Conservation (phyloP, 2,888 invertebrate species). For the Sussaba pulchella region DNA sequence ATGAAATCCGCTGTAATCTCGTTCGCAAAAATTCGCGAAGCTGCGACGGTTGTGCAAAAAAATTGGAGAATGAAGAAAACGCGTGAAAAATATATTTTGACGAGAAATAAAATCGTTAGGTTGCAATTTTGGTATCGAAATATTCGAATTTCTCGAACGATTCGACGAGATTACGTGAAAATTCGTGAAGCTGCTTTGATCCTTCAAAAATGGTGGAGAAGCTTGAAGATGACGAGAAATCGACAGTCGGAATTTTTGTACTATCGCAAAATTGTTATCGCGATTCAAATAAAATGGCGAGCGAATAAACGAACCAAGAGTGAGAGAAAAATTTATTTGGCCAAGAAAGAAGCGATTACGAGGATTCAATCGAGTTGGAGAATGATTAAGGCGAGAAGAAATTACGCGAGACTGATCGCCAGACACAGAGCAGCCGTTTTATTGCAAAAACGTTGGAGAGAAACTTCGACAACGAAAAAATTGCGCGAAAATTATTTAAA, state of each 20-base stretch:
- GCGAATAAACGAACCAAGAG: conserved; percentile 72
- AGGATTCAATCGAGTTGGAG: conserved; percentile 79
- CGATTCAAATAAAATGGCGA: conserved; percentile 78
- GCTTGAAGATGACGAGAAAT: conserved; percentile 19
- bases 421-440: conserved; percentile 62
- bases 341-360: conserved; percentile 72
- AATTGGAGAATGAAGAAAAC: conserved; percentile 83
- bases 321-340: conserved; percentile 75
- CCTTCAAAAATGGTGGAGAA: conserved; percentile 80
- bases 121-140: conserved; percentile 85
- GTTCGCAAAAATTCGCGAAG: conserved; percentile 58
- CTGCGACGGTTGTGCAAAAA: conserved; percentile 79
- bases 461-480: conserved; percentile 63
- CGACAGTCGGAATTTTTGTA: conserved; percentile 59
- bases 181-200: conserved; percentile 55
- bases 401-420: conserved; percentile 42
- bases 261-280: conserved; percentile 60
- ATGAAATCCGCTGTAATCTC: conserved; percentile 45
- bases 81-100: conserved; percentile 69
- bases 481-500: conserved; percentile 45
- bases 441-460: conserved; percentile 80
- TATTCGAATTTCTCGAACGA: conserved; percentile 44
- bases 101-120: conserved; percentile 84
- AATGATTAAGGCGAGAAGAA: conserved; percentile 64
- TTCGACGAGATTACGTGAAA: conserved; percentile 60